Evolutionary conservation across 2,797 vertebrate genomes (phyloP).

Genomic region (Leptatherina wallacei): DNA sequence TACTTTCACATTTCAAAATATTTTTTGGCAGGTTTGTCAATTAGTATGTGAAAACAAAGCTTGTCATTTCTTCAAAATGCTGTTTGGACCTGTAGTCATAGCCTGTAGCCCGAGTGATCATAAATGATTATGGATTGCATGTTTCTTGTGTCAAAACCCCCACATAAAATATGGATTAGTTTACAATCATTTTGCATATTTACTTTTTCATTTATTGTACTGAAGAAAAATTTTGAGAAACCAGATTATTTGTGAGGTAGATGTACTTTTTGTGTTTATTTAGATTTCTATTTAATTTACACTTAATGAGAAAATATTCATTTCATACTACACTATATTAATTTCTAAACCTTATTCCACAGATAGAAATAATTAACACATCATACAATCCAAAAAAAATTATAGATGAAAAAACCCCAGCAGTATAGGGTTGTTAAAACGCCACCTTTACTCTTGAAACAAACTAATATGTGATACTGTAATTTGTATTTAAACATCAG

Average conservation of each 20-base stretch:
- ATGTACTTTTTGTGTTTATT: neutral
- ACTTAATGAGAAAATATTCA: neutral
- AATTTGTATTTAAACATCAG: no score
- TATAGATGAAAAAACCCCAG: no score
- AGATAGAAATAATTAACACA: neutral
- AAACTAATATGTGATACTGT: no score
- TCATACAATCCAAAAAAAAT: neutral
- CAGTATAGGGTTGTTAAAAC: neutral
- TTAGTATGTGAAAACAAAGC: neutral
- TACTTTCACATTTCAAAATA: no score
- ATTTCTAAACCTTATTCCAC: neutral
- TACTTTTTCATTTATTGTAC: neutral
- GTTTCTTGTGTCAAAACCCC: neutral
- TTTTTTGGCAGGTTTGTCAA: neutral
- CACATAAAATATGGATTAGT: neutral
- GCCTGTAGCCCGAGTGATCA: neutral
- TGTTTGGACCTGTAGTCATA: neutral
- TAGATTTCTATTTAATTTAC: neutral
- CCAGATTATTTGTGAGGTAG: neutral
- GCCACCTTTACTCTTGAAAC: neutral
- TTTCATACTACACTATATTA: neutral
- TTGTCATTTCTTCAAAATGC: neutral
- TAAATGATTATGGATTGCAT: neutral
- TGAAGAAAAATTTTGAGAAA: neutral
- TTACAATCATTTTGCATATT: neutral